phyloP scores from a whole-genome alignment of 2,113 vertebrate species.

The Rhinogobius similis region DNA sequence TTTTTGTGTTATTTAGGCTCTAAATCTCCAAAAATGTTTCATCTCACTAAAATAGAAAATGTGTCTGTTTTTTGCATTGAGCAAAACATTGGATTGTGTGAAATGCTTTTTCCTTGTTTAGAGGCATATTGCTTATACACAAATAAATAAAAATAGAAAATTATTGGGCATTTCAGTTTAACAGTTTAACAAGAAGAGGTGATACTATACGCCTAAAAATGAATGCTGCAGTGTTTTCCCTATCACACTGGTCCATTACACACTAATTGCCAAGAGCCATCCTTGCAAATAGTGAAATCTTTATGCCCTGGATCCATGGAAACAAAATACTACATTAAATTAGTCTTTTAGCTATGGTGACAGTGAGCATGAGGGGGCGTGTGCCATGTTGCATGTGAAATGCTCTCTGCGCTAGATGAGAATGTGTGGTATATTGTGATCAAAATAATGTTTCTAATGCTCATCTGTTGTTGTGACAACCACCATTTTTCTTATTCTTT shows the following conservation, averaged over 20 bases:
- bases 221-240: not conserved
- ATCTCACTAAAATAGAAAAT: too few relatives aligned
- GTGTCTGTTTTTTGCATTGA: too few relatives aligned
- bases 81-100: too few relatives aligned
- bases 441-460: constrained; percentile 35
- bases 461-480: constrained; percentile 66
- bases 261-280: constrained; percentile 31
- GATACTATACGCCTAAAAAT: too few relatives aligned
- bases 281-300: constrained; percentile 38
- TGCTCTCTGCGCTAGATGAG: constrained; percentile 5
- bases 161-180: too few relatives aligned
- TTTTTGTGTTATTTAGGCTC: too few relatives aligned
- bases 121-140: not conserved
- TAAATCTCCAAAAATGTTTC: too few relatives aligned
- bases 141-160: not conserved
- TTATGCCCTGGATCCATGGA: constrained; percentile 46
- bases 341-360: constrained; percentile 9
- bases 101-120: not conserved
- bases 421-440: not conserved
- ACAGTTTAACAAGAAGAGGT: too few relatives aligned
- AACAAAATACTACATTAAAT: constrained; percentile 20
- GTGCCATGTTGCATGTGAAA: constrained; percentile 7
- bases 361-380: constrained; percentile 22
- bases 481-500: constrained; percentile 26
- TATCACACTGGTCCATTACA: constrained; percentile 35